Evolutionary conservation across 1,140 invertebrate species (phyloP), one percentile per base, ranked within the genome.

Genomic region (Zophobas atratus): DNA sequence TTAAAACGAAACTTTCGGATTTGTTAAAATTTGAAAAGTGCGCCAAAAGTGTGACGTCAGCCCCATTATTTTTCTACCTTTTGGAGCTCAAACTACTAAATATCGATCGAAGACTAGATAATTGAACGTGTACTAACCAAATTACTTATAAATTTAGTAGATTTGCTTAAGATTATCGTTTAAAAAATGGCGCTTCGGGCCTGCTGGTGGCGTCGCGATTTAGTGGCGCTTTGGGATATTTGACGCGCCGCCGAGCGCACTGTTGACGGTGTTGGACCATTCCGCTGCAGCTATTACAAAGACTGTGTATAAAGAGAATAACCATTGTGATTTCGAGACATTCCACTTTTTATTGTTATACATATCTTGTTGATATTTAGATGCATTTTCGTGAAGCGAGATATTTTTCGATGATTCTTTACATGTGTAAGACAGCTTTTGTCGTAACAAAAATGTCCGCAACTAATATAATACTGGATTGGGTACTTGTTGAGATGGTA

Each of bases 371-470:
- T 79, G 70, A 57, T 55, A 79, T 81, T 70, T 79, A 77, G 70
- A 57, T 60, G 72, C 49, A 79, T 79, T 46, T 55, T 78, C 77
- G 57, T 49, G 48, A 5, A n/a, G 32, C 48, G 63, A 53, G 55
- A 3, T 67, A 67, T 67, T 67, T 67, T 57, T 57, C 35, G 55
- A 57, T 67, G 39, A 72, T 39, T 48, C 49, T 51, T 72, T 53
- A 51, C 67, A 70, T 67, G 67, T 78, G 79, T 80, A 63, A 75
- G 79, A 79, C 75, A 75, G 81, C 79, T 82, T 82, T 82, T 82
- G 81, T 82, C 77, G 70, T 82, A 81, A 82, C 79, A 81, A 79
- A 78, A 78, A 77, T 82, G 77, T 79, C 60, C 77, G 81, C 81
- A 67, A 80, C 81, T 82, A 82, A 82, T 82, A 81, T 80, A 39